Evolutionary conservation across 2,888 invertebrate species (phyloP).

Genomic region (Apotomis turbidana): DNA sequence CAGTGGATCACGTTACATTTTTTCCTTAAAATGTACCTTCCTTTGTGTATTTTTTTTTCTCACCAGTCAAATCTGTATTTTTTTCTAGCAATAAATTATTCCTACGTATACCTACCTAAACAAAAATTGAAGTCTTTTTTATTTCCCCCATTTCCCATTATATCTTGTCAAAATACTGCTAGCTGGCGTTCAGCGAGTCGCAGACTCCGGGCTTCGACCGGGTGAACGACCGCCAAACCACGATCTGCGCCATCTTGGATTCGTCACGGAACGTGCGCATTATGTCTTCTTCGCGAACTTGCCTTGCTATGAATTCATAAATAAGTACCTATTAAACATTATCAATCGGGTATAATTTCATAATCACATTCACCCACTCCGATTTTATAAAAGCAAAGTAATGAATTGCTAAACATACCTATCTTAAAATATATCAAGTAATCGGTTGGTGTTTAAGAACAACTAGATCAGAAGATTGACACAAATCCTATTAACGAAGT

Average conservation of each 20-base stretch:
- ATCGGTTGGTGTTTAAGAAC: too few species aligned
- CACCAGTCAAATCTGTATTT: too few species aligned
- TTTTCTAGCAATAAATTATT: too few species aligned
- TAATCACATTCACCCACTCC: neutral
- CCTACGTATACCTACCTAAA: too few species aligned
- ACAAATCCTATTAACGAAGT: neutral
- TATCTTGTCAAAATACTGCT: constrained; percentile 62
- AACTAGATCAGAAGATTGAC: too few species aligned
- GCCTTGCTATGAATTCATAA: constrained; percentile 43
- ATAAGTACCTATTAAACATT: neutral
- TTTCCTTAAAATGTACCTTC: too few species aligned
- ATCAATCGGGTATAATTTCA: neutral
- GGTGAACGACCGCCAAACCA: constrained; percentile 81
- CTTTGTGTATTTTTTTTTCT: too few species aligned
- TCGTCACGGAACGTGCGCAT: constrained; percentile 79
- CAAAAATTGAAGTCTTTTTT: too few species aligned
- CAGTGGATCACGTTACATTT: too few species aligned
- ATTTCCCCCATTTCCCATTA: constrained; percentile 35
- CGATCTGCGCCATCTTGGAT: constrained; percentile 77
- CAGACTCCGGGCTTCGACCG: constrained; percentile 59
- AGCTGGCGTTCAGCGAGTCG: constrained; percentile 50
- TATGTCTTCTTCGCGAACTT: constrained; percentile 67
- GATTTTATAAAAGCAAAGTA: too few species aligned
- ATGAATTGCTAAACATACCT: too few species aligned
- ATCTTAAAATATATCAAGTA: too few species aligned